These are phyloP conservation scores for Anthonomus grandis DNA, from an alignment of 1,140 invertebrate genomes.

Conservation along the genomic window DNA sequence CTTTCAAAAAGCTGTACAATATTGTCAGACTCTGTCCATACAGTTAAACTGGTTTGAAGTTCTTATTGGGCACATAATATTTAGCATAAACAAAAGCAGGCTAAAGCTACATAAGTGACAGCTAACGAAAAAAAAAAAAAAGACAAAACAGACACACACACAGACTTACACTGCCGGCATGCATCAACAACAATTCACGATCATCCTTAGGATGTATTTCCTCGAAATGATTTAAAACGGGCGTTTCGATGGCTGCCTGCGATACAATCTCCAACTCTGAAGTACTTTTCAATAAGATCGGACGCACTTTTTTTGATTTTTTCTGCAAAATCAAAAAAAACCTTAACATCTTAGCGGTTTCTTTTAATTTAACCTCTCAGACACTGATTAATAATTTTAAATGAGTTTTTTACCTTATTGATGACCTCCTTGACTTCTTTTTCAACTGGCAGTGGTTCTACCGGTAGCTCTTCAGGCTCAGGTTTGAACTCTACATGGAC, in stretches of 20 bases:
- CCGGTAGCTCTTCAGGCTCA: slow-evolving; percentile 30
- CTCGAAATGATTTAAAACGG: slow-evolving; percentile 67
- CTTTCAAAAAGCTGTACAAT: too few species aligned
- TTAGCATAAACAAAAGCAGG: too few species aligned
- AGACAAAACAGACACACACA: too few species aligned
- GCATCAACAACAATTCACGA: slow-evolving; percentile 63
- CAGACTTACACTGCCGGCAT: slow-evolving; percentile 38
- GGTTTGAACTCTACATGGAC: slow-evolving; percentile 44
- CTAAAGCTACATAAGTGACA: too few species aligned
- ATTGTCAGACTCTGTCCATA: too few species aligned
- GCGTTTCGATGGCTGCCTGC: slow-evolving; percentile 19
- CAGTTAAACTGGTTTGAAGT: too few species aligned
- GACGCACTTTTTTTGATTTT: slow-evolving; percentile 37
- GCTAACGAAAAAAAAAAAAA: too few species aligned
- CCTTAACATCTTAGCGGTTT: not conserved
- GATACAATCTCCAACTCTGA: slow-evolving; percentile 23
- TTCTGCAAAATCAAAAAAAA: slow-evolving; percentile 35
- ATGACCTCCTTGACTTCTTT: slow-evolving; percentile 21
- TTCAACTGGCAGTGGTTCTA: slow-evolving; percentile 23
- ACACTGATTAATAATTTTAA: too few species aligned
- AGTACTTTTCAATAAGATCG: slow-evolving; percentile 44
- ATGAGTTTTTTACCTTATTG: slow-evolving; percentile 21
- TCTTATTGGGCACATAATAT: too few species aligned
- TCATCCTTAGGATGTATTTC: slow-evolving; percentile 76
- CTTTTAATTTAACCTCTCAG: too few species aligned